These are phyloP conservation scores for Neotoma lepida DNA, from an alignment of 2,113 vertebrate species.

Conservation along the genomic window DNA sequence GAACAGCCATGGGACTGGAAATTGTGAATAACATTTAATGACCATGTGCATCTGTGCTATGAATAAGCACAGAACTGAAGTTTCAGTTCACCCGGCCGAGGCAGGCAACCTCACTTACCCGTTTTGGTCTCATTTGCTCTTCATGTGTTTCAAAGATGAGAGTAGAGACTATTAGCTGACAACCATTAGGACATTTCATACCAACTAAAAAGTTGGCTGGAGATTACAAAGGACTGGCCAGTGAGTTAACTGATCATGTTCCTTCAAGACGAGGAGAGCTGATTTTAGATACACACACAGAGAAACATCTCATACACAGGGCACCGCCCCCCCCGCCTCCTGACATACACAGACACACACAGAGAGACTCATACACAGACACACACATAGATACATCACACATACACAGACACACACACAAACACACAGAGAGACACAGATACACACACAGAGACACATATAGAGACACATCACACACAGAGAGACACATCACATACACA, in stretches of 20 bases:
- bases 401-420: neutral
- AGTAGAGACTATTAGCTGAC: neutral
- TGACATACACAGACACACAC: neutral
- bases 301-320: neutral
- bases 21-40: neutral
- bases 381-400: neutral
- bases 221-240: neutral
- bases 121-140: neutral
- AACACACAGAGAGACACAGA: neutral
- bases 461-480: neutral
- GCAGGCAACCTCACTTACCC: too few species aligned
- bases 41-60: neutral
- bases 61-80: neutral
- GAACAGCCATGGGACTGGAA: neutral
- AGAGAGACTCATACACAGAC: neutral
- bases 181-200: neutral
- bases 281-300: neutral
- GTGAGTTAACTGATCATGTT: neutral
- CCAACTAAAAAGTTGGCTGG: neutral
- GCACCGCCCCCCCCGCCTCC: too few species aligned
- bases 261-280: neutral
- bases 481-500: neutral
- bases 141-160: neutral
- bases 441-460: neutral
- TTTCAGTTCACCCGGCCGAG: neutral